Evolutionary conservation across 1,140 invertebrate genomes (phyloP).

Genomic region (Lasaia peninsularis): DNA sequence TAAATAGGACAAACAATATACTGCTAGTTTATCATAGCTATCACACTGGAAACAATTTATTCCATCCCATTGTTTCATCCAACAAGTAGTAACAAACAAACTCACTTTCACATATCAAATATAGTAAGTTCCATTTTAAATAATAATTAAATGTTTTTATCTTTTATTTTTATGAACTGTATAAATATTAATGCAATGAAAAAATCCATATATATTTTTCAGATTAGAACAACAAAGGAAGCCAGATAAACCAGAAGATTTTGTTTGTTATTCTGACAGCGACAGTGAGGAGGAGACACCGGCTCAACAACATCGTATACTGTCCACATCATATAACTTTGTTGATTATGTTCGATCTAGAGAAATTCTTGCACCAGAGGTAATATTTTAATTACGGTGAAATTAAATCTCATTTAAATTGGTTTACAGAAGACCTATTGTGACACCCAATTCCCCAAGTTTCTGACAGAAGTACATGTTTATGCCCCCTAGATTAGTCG

Average conservation of each 20-base stretch:
- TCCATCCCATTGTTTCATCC: no score
- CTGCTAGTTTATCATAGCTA: no score
- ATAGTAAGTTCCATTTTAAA: no score
- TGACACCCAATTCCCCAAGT: no score
- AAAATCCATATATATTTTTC: constrained; percentile 43
- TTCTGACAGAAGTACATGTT: no score
- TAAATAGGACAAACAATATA: no score
- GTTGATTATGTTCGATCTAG: constrained; percentile 89
- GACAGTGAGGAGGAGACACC: constrained; percentile 89
- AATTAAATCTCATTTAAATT: neutral
- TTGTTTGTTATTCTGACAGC: constrained; percentile 91
- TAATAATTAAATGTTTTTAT: no score
- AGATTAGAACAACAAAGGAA: constrained; percentile 85
- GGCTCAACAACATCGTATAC: constrained; percentile 82
- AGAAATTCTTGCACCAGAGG: constrained; percentile 84
- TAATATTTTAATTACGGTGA: constrained; percentile 32
- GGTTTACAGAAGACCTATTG: neutral
- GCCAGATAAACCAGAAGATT: constrained; percentile 92
- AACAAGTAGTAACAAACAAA: no score
- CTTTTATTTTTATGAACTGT: neutral
- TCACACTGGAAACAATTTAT: no score
- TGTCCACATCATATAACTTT: constrained; percentile 90
- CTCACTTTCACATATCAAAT: no score
- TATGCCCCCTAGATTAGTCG: no score
- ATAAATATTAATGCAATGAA: no score